Evolutionary conservation across 2,797 vertebrate genomes (phyloP), one percentile per base, ranked within the genome.

Genomic region (Sciurus vulgaris): DNA sequence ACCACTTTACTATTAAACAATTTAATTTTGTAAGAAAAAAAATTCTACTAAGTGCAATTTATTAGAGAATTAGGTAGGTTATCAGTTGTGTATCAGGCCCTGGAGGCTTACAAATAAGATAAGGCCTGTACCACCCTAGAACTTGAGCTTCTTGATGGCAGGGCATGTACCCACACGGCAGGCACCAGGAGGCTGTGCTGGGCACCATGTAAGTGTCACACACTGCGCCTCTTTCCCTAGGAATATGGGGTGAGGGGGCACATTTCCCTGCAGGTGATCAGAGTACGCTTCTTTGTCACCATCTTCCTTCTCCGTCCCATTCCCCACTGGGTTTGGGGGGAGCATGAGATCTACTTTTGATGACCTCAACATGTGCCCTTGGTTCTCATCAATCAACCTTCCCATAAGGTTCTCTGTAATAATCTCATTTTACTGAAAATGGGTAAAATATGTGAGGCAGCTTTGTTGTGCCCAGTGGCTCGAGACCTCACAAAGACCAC

Each of bases 11-110:
- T 90, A 15, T 70, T 89, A 59, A 61, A 85, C 11, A 20, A 74
- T 15, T 86, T 70, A 78, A 59, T 44, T 94, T 67, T 56, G 18
- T 67, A 83, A 69, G 70, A 33, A 83, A 94, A 79, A 61, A 81
- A 51, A 67, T 49, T 78, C 51, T 69, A 77, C 33, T 84, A 77
- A 88, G 41, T 77, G 24, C 67, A 77, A 77, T 77, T 94, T 69
- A 69, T 41, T 83, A 76, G 24, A 69, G 47, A 84, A 38, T 24
- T 38, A 30, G 7, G 10, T 35, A 69, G 1, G 2, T 74, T 26
- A 38, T 28, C 24, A 77, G 14, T n/a, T 38, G 41, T 49, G 4
- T 72, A 61, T 54, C 61, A 13, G 7, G 59, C 69, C 67, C 28
- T 65, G 59, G 56, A n/a, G 63, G 56, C 56, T 73, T 63, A 83